These are phyloP conservation scores for Amiota communis DNA, from an alignment of 2,888 invertebrate genomes.

Conservation along the genomic window DNA sequence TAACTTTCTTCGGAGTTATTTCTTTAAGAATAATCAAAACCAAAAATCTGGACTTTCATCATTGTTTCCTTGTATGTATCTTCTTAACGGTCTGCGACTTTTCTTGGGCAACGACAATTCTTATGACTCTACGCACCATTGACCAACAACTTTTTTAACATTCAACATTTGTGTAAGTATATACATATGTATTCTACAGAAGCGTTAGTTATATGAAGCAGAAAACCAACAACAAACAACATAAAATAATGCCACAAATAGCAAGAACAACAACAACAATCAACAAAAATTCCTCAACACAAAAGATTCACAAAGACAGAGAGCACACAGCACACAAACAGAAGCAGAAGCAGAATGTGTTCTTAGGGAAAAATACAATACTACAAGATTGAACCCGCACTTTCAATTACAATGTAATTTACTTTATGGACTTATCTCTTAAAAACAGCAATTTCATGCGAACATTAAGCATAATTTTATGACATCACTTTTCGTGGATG, in stretches of 20 bases:
- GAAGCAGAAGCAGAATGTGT: too few species aligned
- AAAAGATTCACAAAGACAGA: background rate
- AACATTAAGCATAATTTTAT: constrained; percentile 73
- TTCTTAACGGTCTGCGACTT: too few species aligned
- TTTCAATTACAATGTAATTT: constrained; percentile 72
- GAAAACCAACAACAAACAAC: constrained; percentile 9
- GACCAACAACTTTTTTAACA: constrained; percentile 4
- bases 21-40: too few species aligned
- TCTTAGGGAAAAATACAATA: constrained; percentile 8
- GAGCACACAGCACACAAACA: background rate
- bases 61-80: too few species aligned
- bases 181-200: background rate
- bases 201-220: background rate
- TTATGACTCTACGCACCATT: constrained; percentile 12
- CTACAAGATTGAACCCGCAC: constrained; percentile 57
- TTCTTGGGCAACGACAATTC: too few species aligned
- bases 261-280: constrained; percentile 14
- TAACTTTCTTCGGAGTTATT: too few species aligned
- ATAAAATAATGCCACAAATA: constrained; percentile 11
- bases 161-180: background rate
- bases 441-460: constrained; percentile 69
- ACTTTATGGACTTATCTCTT: constrained; percentile 71
- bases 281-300: background rate
- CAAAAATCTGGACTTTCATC: too few species aligned
- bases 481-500: constrained; percentile 64